Evolutionary conservation across 2,113 vertebrate species (phyloP), one percentile per base, ranked within the genome.

Genomic region (Istiophorus platypterus): DNA sequence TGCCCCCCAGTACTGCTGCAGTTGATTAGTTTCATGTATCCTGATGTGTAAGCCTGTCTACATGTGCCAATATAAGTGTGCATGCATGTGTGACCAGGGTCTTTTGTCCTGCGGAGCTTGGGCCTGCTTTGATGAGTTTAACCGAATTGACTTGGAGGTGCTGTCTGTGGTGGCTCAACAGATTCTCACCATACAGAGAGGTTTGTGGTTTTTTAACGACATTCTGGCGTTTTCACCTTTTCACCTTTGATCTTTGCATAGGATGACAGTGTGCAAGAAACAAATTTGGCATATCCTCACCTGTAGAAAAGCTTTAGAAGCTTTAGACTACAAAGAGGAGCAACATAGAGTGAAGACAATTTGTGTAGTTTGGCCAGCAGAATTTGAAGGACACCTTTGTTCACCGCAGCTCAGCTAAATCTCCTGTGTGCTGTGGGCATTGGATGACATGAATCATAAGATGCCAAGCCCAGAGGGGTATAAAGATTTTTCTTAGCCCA

Each of bases 71-170:
- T 34, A 34, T 34, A 6, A 78, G 59, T 47, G 86, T 89, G 9
- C 39, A 18, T 87, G 62, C 49, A n/a, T 72, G 56, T 34, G n/a
- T 9, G 27, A 27, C 1, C 73, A 98, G 96, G 97, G 97, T 37
- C 94, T 98, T 76, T 92, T 98, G 89, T 97, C 96, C 61, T 97
- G 96, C 66, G 97, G 97, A 65, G 97, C 96, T 20, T 98, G 97
- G 97, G 97, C 97, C 84, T 98, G 97, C 91, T 98, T 98, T 92
- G 97, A 98, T 91, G 97, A 99, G 89, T 98, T 99, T 88, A 99
- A 99, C 92, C 95, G 96, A 80, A 98, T 98, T 87, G 97, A 98
- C 93, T 92, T 98, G 94, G 97, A 98, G 95, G 97, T 98, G 57
- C 96, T 97, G 42, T 98, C 97, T 73, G 97, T 97, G 80, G 97